Evolutionary conservation across 2,888 invertebrate genomes (phyloP), one percentile per base, ranked within the genome.

Genomic region (Stegophylla sp.): DNA sequence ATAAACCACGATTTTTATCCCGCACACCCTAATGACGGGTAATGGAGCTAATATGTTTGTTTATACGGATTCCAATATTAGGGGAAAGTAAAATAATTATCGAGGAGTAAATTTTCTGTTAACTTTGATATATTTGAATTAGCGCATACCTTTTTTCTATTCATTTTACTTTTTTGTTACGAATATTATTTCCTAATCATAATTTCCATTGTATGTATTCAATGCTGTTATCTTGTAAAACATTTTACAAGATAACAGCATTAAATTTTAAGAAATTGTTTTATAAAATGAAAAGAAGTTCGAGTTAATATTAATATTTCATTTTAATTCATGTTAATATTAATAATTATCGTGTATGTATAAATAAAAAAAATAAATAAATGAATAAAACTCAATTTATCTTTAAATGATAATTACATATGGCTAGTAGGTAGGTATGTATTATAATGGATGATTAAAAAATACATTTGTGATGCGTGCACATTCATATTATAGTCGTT

Each of bases 21-120:
- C 61, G 45, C 45, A 2, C 69, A 23, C 69, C 61, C 59, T 77
- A 77, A 69, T 69, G 45, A 61, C 20, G 34, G 61, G 69, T 61
- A 79, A 79, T 79, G 69, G 48, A 79, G 67, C 69, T 79, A 79
- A 79, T 69, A 63, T 34, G 77, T 77, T 69, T 45, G 56, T 77
- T 69, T 45, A 45, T 15, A 59, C 63, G 61, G 28, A 74, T 74
- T 74, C 51, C 53, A 34, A 20, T 12, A 20, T 66, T 28, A 51
- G 48, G 76, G 45, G 64, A 51, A 64, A 41, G 13, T 20, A 23
- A 26, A 43, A 45, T 41, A 59, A 34, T 12, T 28, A 45, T 43
- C 66, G 41, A 23, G 5, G 13, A 73, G 61, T 53, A 10, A 53
- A 53, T 53, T 34, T 53, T 10, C 10, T 20, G 53, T n/a, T 20